Evolutionary conservation across 2,113 vertebrate genomes (phyloP), one percentile per base, ranked within the genome.

Genomic region (Tympanuchus pallidicinctus): DNA sequence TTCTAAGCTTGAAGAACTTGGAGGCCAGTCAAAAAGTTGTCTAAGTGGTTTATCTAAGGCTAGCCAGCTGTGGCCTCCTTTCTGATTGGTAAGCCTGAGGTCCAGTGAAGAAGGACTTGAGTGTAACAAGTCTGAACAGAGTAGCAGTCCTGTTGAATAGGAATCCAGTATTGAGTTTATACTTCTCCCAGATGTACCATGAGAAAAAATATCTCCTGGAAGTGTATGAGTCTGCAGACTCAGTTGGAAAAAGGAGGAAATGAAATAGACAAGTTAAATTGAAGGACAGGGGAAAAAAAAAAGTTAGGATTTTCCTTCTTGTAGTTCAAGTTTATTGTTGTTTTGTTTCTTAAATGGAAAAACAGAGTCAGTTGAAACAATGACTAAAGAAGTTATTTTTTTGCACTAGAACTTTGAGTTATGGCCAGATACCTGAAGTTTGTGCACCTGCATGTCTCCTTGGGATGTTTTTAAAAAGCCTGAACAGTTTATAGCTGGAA

Each of bases 1-100:
- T 84, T 42, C 40, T 90, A 56, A 80, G 20, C 65, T 20, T 72
- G 52, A 74, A 91, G 36, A 88, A 57, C 87, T 69, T 89, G 81
- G 78, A 95, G 30, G 28, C 42, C 47, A 69, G 52, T 83, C 90
- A 93, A 75, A 84, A 84, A 52, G 21, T 59, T 76, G 45, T 86
- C 84, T 82, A 43, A 69, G 28, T 81, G 72, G 22, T 60, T 64
- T 86, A 90, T 59, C 76, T 69, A 81, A 86, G 57, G 43, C 60
- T 79, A 73, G 15, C 38, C 50, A 67, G 57, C 32, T 91, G 60
- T 54, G 65, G 10, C 47, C 92, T 70, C n/a, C 38, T 82, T 6
- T 0, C 38, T 50, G 2, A 25, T 48, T 78, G 50, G 60, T 71
- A 81, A 91, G 16, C 59, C 52, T 64, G 48, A 4, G 8, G 70